Evolutionary conservation across 2,797 vertebrate genomes (phyloP).

Genomic region (Gorsachius magnificus): DNA sequence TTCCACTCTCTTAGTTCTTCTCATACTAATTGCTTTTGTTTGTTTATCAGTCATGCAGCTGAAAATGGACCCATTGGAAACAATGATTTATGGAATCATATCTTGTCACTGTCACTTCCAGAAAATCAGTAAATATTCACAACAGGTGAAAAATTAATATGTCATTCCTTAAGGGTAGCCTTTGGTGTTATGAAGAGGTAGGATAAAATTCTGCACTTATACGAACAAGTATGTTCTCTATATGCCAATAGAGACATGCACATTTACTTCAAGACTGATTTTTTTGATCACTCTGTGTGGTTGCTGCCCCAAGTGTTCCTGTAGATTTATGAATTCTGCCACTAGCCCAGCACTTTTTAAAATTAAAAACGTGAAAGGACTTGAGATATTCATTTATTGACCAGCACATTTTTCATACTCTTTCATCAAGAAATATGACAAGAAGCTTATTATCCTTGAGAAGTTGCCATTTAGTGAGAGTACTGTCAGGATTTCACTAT

Average conservation of each 20-base stretch:
- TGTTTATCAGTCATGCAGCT: neutral
- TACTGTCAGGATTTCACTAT: constrained; percentile 9
- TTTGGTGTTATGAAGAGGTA: neutral
- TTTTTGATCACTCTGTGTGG: neutral
- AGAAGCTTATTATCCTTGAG: constrained; percentile 35
- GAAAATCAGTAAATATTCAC: constrained; percentile 18
- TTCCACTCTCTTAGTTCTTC: neutral
- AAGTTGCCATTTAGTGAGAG: constrained; percentile 31
- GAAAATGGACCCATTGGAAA: neutral
- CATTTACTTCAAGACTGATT: neutral
- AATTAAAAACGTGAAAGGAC: constrained; percentile 27
- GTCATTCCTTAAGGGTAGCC: neutral
- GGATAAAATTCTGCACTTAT: neutral
- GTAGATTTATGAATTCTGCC: constrained; percentile 40
- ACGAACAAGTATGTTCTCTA: constrained; percentile 17
- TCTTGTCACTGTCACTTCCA: constrained; percentile 2
- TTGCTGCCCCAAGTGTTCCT: neutral
- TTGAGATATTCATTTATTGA: constrained; percentile 26
- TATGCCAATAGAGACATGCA: neutral
- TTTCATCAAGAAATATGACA: constrained; percentile 22
- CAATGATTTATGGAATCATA: constrained; percentile 4
- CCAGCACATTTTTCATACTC: constrained; percentile 5
- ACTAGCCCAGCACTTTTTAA: constrained; percentile 15
- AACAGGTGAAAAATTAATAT: constrained; percentile 54
- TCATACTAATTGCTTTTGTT: neutral